Base-by-base conservation (phyloP, 1,140 invertebrate genomes). In the Popillia japonica region DNA sequence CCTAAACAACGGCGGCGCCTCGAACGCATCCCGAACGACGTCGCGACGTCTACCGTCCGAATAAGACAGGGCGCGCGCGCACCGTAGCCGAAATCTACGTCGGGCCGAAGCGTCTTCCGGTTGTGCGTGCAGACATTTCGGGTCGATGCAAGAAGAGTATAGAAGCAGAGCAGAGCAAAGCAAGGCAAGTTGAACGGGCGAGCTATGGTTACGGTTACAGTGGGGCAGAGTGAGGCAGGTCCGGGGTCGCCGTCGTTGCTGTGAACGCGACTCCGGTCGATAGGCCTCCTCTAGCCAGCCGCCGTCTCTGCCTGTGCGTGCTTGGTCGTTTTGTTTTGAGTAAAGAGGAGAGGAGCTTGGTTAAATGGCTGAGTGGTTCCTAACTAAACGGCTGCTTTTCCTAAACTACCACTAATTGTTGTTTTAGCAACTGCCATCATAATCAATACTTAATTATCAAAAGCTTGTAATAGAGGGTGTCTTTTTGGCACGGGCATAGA, bases 211-310 rank as follows among this genome's bases (percentile, higher is more conserved):
- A 68, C 61, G 61, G 61, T 34, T 68, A 68, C 61, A 68, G 61
- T 68, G 61, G 61, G 61, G 61, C 61, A 68, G 14, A 68, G 61
- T 68, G 61, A 68, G 61, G 61, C 61, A 68, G 61, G 61, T 68
- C 61, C 61, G 61, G 61, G 61, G 48, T 55, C n/a, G 48, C n/a
- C 48, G 48, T 55, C n/a, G 48, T 7, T 17, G 48, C 48, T 55
- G 48, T 22, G 61, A 68, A 68, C 27, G 27, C 27, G 27, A 34
- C 61, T 68, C 61, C 27, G 61, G 61, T 68, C 61, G 61, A 68
- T 68, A 68, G 61, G 61, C 61, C 48, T 68, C 20, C 22, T 48
- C 44, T 48, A 17, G 44, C 44, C 44, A 14, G 61, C 8, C 61
- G 61, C 22, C 61, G 61, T 68, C 27, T 17, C 22, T 10, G 20